These are phyloP conservation scores for Glandiceps talaboti DNA, from an alignment of 53 echinoderm and acorn worm species.

Conservation along the genomic window DNA sequence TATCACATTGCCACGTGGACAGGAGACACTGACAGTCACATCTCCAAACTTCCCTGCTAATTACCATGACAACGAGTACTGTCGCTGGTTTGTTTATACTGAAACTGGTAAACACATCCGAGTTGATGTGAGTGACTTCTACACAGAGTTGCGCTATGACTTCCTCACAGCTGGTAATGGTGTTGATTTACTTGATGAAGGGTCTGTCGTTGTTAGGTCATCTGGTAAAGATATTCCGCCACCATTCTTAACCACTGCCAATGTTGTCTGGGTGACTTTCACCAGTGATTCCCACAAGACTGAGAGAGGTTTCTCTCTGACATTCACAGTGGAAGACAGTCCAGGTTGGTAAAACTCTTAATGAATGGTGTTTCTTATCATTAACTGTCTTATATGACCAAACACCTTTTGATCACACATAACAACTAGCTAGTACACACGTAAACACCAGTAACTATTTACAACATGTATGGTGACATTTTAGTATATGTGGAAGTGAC, in stretches of 20 bases:
- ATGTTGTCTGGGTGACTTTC: slow-evolving; percentile 74
- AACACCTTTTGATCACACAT: too few species aligned
- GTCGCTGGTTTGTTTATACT: slow-evolving; percentile 56
- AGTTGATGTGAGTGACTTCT: slow-evolving; percentile 42
- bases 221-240: slow-evolving; percentile 51
- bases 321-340: slow-evolving; percentile 24
- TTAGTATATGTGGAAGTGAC: too few species aligned
- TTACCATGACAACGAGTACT: slow-evolving; percentile 88
- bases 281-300: slow-evolving; percentile 73
- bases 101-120: slow-evolving; percentile 70
- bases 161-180: slow-evolving; percentile 68
- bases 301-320: slow-evolving; percentile 45
- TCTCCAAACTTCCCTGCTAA: slow-evolving; percentile 75
- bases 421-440: too few species aligned
- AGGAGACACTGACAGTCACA: slow-evolving; percentile 17
- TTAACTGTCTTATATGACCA: too few species aligned
- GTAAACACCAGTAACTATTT: too few species aligned
- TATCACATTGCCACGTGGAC: slow-evolving; percentile 43
- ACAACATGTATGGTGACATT: too few species aligned
- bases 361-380: too few species aligned
- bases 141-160: slow-evolving; percentile 79
- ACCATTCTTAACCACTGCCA: slow-evolving; percentile 55
- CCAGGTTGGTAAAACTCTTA: too few species aligned
- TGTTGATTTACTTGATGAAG: slow-evolving; percentile 29
- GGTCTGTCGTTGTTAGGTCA: slow-evolving; percentile 46